Conservation (phyloP, 2,888 invertebrate genomes). For the Cerastoderma edule region DNA sequence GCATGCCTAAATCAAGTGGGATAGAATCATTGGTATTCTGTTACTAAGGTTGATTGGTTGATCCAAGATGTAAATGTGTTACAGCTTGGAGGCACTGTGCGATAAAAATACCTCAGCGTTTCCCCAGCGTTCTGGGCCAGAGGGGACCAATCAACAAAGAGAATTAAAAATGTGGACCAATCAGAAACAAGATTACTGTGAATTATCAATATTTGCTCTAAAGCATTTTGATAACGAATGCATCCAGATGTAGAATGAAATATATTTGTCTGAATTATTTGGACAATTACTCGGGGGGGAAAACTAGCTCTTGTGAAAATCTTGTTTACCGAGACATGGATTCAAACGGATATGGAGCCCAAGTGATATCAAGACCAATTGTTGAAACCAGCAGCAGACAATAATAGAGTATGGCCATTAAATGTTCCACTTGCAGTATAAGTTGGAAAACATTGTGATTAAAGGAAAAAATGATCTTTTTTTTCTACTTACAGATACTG, state of each 20-base stretch:
- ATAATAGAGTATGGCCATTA: not conserved
- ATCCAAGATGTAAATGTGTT: not conserved
- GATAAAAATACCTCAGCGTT: too few relatives aligned
- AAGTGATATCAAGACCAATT: not conserved
- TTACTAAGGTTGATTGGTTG: not conserved
- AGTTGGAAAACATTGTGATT: not conserved
- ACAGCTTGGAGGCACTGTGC: too few relatives aligned
- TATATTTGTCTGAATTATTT: too few relatives aligned
- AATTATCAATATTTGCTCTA: too few relatives aligned
- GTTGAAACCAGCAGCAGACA: not conserved
- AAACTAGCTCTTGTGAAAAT: too few relatives aligned
- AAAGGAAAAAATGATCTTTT: not conserved
- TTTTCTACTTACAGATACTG: constrained; percentile 31
- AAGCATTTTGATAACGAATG: too few relatives aligned
- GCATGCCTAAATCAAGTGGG: not conserved
- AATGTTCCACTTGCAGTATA: not conserved
- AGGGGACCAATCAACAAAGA: too few relatives aligned
- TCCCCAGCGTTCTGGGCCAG: too few relatives aligned
- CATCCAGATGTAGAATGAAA: too few relatives aligned
- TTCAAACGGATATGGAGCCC: not conserved
- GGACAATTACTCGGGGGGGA: too few relatives aligned
- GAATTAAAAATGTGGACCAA: too few relatives aligned
- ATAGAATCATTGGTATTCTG: not conserved
- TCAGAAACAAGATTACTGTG: too few relatives aligned
- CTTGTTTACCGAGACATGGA: not conserved